Base-by-base conservation (phyloP, 2,888 invertebrate species). In the Napeogenes inachia region DNA sequence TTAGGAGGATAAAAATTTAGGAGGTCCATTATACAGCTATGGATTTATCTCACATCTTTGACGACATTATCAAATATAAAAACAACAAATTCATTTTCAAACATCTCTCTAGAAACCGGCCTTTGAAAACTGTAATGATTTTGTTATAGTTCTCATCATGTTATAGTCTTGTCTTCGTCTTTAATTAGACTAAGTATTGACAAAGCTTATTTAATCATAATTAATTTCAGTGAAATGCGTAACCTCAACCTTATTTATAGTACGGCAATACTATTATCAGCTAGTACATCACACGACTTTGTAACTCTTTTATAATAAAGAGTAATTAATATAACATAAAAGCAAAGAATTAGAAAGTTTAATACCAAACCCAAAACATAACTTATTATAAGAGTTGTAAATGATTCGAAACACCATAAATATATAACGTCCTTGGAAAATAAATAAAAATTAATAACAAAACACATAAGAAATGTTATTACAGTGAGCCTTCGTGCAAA, bases 401-500 rank as follows among this genome's bases (percentile, higher is more conserved):
- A 75, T 0, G 80, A 80, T 57, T 77, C 56, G 2, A 75, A 69
- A 75, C 85, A 86, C 81, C 81, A 87, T 57, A 87, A 71, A 32
- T 77, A 73, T 35, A 85, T 82, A 2, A 85, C 69, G 64, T 89
- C 89, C 66, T 79, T 84, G 2, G 81, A 81, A 67, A 89, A 76
- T 54, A 85, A 76, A 73, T 89, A 84, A 57, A 86, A 72, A 66
- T 87, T 89, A 58, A 87, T 79, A 8, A 84, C 72, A 62, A 88
- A 73, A 72, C 88, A 89, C 63, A 89, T 71, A 45, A 87, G 72
- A 72, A 89, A 89, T 0, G 88, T 89, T 2, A 84, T 79, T 0
- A 86, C 69, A 2, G 87, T 82, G 10, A 89, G 75, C 71, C 82
- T 83, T 67, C 82, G 76, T 2, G 87, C 85, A 63, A 85, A 89